phyloP scores from a whole-genome alignment of 2,888 invertebrate species.

The Serripes groenlandicus region DNA sequence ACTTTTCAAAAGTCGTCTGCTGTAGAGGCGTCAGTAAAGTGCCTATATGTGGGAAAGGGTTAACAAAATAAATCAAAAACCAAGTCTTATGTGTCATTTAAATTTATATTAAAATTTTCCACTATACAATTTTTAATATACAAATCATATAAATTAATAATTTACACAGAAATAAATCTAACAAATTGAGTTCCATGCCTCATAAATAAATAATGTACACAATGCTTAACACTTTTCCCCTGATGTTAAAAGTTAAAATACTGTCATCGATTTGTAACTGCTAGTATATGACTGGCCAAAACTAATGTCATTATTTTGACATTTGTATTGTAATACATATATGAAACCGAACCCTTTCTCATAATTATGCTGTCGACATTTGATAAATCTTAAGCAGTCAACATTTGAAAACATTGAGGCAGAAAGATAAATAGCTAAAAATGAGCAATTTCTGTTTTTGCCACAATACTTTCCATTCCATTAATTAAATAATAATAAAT shows the following conservation, averaged over 20 bases:
- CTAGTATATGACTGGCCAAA: too few species aligned
- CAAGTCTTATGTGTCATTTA: neutral
- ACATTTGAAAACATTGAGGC: neutral
- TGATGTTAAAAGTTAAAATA: too few species aligned
- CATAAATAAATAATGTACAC: neutral
- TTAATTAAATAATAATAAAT: too few species aligned
- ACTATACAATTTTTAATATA: constrained; percentile 1
- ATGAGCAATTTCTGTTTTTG: neutral
- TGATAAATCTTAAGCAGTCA: neutral
- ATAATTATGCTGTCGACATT: neutral
- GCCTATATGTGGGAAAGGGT: neutral
- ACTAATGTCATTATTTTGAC: too few species aligned
- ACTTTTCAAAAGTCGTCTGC: neutral
- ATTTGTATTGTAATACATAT: too few species aligned
- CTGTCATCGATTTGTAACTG: too few species aligned
- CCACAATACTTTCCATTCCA: neutral
- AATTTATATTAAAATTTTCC: constrained; percentile 8
- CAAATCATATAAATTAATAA: neutral
- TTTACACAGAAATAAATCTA: neutral
- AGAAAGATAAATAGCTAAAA: neutral
- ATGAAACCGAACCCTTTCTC: too few species aligned
- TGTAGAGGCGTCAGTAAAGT: neutral
- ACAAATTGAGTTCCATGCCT: neutral
- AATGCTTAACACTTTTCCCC: too few species aligned
- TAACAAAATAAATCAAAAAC: neutral